phyloP scores from a whole-genome alignment of 2,113 vertebrate species.

The Sula dactylatra region DNA sequence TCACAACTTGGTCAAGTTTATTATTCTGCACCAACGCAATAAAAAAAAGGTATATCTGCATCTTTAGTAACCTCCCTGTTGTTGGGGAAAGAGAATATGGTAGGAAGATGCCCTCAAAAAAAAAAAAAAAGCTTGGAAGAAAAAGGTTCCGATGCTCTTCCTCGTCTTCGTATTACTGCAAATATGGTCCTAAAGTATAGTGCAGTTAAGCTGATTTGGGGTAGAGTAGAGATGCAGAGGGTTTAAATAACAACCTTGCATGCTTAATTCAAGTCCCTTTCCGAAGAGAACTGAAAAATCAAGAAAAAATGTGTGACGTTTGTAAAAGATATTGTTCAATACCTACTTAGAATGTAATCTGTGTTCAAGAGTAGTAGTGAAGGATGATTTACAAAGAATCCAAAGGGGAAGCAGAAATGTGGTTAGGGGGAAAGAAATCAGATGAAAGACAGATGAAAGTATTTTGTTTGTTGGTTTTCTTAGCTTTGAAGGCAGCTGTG shows the following conservation, averaged over 20 bases:
- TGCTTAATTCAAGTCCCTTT: not conserved
- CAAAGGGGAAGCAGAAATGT: not conserved
- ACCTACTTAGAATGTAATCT: not conserved
- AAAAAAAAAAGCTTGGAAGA: not conserved
- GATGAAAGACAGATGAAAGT: not conserved
- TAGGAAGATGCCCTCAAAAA: not conserved
- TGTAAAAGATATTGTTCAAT: slow-evolving; percentile 30
- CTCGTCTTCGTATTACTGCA: accelerated
- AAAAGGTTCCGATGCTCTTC: not conserved
- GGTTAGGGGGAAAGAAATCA: not conserved
- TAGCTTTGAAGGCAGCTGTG: not conserved
- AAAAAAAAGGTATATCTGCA: not conserved
- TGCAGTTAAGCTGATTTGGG: too few species aligned
- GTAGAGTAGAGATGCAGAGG: not conserved
- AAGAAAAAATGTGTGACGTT: not conserved
- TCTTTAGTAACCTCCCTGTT: not conserved
- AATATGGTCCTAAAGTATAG: not conserved
- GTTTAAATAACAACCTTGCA: not conserved
- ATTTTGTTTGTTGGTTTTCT: not conserved
- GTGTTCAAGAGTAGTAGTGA: not conserved
- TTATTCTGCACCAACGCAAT: not conserved
- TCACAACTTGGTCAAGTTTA: not conserved
- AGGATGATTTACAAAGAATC: not conserved
- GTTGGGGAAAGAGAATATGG: too few species aligned
- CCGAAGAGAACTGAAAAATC: slow-evolving; percentile 4